Evolutionary conservation across 2,113 vertebrate genomes (phyloP), one percentile per base, ranked within the genome.

Genomic region (Chionomys nivalis): DNA sequence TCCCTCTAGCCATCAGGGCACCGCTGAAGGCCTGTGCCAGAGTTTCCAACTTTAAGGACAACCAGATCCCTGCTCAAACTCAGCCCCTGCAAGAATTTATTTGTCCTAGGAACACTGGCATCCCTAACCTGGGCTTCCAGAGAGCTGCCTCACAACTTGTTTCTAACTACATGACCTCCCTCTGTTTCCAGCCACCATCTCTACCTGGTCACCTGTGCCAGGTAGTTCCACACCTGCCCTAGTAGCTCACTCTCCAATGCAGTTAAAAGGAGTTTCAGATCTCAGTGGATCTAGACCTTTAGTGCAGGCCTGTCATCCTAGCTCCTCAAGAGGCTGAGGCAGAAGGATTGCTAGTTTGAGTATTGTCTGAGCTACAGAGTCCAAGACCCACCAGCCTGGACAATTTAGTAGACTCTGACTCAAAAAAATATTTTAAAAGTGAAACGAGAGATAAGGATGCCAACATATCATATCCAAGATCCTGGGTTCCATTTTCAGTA

Each of bases 11-110:
- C 47, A n/a, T 36, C 7, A 36, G 44, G 28, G 79, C 13, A 11
- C 10, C 23, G 31, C 10, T 12, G 73, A 44, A 11, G 7, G 19
- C n/a, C 11, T 3, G 3, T 2, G 33, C 1, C 6, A 1, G 0
- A 0, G 4, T 55, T 24, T 33, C 23, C 11, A 31, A 23, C 31
- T 65, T 77, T 47, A 4, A 2, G 11, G 6, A 16, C 61, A 39
- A 9, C 7, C 63, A 26, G 63, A 28, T 28, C n/a, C 44, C 16
- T 14, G 42, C 49, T 17, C 21, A 6, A 44, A 17, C 1, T 44
- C 36, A 19, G 58, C 31, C 49, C 3, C 6, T 0, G 11, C 33
- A 19, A 49, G n/a, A 7, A 24, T 12, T 21, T 24, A 9, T 8
- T 63, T 42, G 26, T 21, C 36, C 16, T 52, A 5, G 0, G 21